Base-by-base conservation (phyloP, 2,113 vertebrate genomes). In the Chaetops frenatus region DNA sequence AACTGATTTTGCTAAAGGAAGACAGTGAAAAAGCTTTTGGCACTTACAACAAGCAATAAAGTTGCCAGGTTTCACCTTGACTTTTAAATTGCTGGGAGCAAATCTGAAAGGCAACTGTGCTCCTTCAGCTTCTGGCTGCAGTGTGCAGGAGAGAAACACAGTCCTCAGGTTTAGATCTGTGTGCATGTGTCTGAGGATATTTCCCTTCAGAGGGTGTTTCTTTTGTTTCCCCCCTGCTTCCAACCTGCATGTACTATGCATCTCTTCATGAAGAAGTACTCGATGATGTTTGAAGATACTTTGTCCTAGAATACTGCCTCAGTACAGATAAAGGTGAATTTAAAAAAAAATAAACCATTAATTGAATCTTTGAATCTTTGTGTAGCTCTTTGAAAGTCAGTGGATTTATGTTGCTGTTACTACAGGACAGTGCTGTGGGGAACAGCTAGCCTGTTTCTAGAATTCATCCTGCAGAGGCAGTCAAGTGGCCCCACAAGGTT, bases 201-300 rank as follows among this genome's bases (percentile, higher is more conserved):
- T 77, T 60, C 15, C 15, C 19, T 86, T 51, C 1, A 4, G 33
- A 60, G 5, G 45, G 6, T 27, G 45, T 44, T 40, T 58, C 20
- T 54, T 73, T 76, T 0, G 1, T 44, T 60, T 48, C 5, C 14
- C 16, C 56, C 21, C 33, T 1, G 1, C 35, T 92, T 29, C 33
- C 36, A 74, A 9, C 13, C 13, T 31, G 25, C 38, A 42, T 0
- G 0, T 3, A 1, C 31, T 60, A 5, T 56, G 8, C 4, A 0
- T 35, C 24, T 70, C n/a, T 54, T 92, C 4, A 6, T 47, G 48
- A 71, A 38, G 28, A 38, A 2, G 61, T 9, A 25, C 45, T 79
- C 42, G 20, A 19, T 33, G 24, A 36, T 1, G 0, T 73, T 42
- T 77, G 21, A 66, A 45, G 51, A 44, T 22, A 38, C 35, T 88